Base-by-base conservation (phyloP, 1,140 invertebrate species). In the Aphelinus atriplicis region DNA sequence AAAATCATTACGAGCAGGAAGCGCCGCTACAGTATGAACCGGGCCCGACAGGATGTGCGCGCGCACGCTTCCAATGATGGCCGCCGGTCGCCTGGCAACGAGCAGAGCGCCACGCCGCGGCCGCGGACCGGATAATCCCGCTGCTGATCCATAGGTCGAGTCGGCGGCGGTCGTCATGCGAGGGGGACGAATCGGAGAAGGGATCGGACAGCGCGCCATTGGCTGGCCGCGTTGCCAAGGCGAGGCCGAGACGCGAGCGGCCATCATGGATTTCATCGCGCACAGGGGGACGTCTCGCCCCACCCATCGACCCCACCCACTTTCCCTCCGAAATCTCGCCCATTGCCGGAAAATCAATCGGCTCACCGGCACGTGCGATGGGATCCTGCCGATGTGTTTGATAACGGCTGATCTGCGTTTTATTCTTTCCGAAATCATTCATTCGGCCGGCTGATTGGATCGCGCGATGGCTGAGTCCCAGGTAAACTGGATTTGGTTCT, bases 251-350 rank as follows among this genome's bases (percentile, higher is more conserved):
- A 77, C 79, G 79, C 81, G 74, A 72, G 81, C 86, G 80, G 86
- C 86, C 87, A 88, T 88, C 82, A 87, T 87, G 86, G 80, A 86
- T 86, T 87, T 81, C 81, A 87, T 79, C 75, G 85, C 86, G 86
- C 77, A 81, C 79, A 71, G 72, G 58, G 62, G n/a, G 58, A 57
- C 51, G 71, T 56, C 50, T 68, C 56, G 72, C 53, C 58, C 66
- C 57, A 58, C 53, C 67, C 48, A 46, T 45, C 7, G 43, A 26
- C 50, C 47, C 5, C 42, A 26, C n/a, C 5, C 45, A 46, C 26
- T 42, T 46, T 46, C 58, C 9, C 10, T 4, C 61, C 42, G 61
- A 10, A 48, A 26, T 26, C 26, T 26, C n/a, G 9, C 51, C 56
- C 64, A 5, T 55, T 66, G 50, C 7, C 7, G 42, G 10, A 66